Conservation (phyloP, 2,797 vertebrate genomes). For the Thunnus albacares region DNA sequence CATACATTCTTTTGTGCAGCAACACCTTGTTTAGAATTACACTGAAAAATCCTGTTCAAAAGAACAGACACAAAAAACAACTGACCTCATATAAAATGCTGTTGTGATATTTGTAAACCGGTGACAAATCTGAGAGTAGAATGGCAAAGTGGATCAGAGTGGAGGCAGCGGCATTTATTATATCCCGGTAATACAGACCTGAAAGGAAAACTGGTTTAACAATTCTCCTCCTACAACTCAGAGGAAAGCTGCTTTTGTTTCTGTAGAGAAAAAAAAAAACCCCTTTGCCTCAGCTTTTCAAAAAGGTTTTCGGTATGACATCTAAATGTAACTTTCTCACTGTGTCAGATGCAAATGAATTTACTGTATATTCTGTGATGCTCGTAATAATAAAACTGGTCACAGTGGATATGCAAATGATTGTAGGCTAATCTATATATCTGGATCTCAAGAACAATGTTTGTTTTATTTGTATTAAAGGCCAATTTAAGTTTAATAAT, state of each 20-base stretch:
- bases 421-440: conserved; percentile 23
- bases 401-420: conserved; percentile 42
- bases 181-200: background rate
- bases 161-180: background rate
- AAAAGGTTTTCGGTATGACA: conserved; percentile 36
- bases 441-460: conserved; percentile 21
- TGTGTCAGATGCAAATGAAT: conserved; percentile 48
- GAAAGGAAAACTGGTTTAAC: conserved; percentile 13
- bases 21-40: background rate
- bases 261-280: conserved; percentile 25
- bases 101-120: background rate
- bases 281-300: conserved; percentile 34
- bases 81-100: background rate
- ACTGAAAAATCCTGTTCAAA: background rate
- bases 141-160: background rate
- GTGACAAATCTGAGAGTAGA: background rate
- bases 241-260: conserved; percentile 9
- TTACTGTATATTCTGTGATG: conserved; percentile 37
- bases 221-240: background rate
- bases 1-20: background rate
- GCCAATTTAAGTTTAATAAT: conserved; percentile 20
- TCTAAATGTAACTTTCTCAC: conserved; percentile 39
- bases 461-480: conserved; percentile 48
- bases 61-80: background rate
- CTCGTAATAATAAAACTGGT: conserved; percentile 18